Conservation (phyloP, 2,113 vertebrate genomes). For the Cranoglanis bouderius region DNA sequence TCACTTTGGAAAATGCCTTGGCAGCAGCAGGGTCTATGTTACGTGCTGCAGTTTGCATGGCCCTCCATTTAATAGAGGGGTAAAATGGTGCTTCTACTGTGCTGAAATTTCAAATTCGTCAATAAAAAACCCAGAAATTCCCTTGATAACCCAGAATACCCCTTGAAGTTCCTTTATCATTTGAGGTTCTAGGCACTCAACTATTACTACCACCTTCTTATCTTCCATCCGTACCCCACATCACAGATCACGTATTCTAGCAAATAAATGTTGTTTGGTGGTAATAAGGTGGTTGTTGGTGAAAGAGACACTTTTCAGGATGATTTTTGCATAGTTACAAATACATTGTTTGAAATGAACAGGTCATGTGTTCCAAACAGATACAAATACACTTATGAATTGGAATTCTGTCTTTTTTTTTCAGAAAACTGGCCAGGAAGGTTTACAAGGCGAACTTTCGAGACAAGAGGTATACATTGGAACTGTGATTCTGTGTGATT, state of each 20-base stretch:
- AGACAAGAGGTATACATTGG: too few relatives aligned
- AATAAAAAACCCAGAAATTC: not conserved
- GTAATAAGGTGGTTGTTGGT: not conserved
- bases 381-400: not conserved
- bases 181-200: not conserved
- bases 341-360: not conserved
- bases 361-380: too few relatives aligned
- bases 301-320: not conserved
- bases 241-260: not conserved
- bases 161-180: not conserved
- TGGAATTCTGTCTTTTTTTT: too few relatives aligned
- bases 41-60: not conserved
- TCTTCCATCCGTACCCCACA: not conserved
- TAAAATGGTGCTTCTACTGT: not conserved
- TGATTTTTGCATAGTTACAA: not conserved
- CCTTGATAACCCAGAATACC: too few relatives aligned
- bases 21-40: not conserved
- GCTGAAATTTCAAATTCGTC: not conserved
- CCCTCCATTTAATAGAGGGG: not conserved
- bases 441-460: too few relatives aligned
- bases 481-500: not conserved
- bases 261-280: not conserved
- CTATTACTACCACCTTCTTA: not conserved
- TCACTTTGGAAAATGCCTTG: too few relatives aligned
- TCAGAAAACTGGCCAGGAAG: too few relatives aligned